These are phyloP conservation scores for Drosophila atripex DNA, from an alignment of 2,888 invertebrate species.

Conservation along the genomic window DNA sequence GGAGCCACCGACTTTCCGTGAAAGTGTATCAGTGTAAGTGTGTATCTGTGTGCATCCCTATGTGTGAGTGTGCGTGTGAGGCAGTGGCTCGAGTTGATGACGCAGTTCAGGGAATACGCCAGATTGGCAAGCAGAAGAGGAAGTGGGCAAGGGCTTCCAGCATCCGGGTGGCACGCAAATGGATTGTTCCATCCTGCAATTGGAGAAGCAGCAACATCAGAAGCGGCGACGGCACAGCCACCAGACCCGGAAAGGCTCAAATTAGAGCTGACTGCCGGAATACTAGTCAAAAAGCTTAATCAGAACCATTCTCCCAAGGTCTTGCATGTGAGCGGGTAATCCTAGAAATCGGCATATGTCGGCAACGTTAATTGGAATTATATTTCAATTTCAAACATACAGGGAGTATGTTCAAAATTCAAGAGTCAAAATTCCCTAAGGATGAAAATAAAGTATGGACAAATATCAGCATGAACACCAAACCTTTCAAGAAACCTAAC, in stretches of 20 bases:
- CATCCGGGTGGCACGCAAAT: slow-evolving; percentile 61
- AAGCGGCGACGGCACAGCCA: slow-evolving; percentile 9
- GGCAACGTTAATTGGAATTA: slow-evolving; percentile 44
- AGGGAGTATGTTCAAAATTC: too few species aligned
- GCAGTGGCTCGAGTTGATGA: slow-evolving; percentile 38
- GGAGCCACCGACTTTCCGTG: slow-evolving; percentile 47
- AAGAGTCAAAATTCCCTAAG: too few species aligned
- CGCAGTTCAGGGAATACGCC: slow-evolving; percentile 66
- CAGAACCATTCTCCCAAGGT: slow-evolving; percentile 19
- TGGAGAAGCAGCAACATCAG: slow-evolving; percentile 20
- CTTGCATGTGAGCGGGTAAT: slow-evolving; percentile 32
- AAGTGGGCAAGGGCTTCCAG: slow-evolving; percentile 41
- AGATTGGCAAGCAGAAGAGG: slow-evolving; percentile 1
- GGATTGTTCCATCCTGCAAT: slow-evolving; percentile 53
- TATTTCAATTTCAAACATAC: not conserved
- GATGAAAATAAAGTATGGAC: too few species aligned
- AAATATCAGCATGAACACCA: not conserved
- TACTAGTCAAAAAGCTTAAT: slow-evolving; percentile 54
- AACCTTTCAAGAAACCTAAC: not conserved
- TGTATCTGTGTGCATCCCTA: slow-evolving; percentile 1
- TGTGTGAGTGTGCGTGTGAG: slow-evolving; percentile 16
- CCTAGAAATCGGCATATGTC: slow-evolving; percentile 36
- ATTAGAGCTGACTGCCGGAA: slow-evolving; percentile 32
- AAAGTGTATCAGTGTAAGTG: slow-evolving; percentile 10
- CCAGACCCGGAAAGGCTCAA: slow-evolving; percentile 13